phyloP scores from a whole-genome alignment of 2,113 vertebrate species.

The Uria lomvia region DNA sequence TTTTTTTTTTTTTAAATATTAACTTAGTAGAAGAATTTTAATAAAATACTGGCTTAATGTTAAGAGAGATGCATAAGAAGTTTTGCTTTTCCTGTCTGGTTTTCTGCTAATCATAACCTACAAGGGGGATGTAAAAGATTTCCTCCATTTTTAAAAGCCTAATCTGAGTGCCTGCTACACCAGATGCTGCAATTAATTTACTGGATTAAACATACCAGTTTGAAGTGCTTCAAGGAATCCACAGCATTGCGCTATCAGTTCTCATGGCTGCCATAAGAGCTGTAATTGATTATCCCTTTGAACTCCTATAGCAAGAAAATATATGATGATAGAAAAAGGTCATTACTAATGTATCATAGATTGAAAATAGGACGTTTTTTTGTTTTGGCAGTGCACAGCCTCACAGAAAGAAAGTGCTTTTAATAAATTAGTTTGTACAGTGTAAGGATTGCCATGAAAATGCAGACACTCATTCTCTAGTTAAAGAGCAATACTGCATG shows the following conservation, averaged over 20 bases:
- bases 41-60: neutral
- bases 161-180: neutral
- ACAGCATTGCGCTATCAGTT: fast-evolving
- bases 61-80: neutral
- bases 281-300: neutral
- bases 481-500: neutral
- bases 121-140: neutral
- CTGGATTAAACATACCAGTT: neutral
- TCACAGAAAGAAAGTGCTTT: neutral
- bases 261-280: neutral
- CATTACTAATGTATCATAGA: neutral
- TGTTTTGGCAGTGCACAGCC: neutral
- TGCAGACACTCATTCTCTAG: neutral
- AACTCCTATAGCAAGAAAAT: neutral
- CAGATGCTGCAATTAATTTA: neutral
- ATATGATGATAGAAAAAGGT: neutral
- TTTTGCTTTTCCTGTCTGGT: neutral
- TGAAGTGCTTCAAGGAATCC: neutral
- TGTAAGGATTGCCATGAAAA: neutral
- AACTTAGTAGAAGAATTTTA: neutral
- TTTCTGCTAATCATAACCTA: neutral
- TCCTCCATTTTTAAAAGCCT: neutral
- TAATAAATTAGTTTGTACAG: neutral
- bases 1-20: neutral
- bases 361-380: neutral